A percentile compares a stretch with the other conserved stretches of the same genome.
Evolutionary conservation across 2,888 invertebrate genomes (phyloP).

Genomic region (Stenotaenia linearis): DNA sequence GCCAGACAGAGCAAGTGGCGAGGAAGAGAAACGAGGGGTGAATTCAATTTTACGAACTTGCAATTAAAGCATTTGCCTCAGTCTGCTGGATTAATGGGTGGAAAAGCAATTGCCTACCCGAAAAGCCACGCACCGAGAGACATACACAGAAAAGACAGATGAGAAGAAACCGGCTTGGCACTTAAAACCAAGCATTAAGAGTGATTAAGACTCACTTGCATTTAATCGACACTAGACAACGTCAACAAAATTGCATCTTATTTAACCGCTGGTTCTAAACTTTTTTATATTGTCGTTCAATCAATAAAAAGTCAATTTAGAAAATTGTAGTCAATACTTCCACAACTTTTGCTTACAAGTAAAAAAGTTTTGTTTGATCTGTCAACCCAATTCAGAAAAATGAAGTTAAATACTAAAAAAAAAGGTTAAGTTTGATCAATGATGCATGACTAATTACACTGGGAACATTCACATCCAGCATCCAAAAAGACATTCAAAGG

Average conservation of each 20-base stretch:
- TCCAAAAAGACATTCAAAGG: background rate
- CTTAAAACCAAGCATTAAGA: slow-evolving; percentile 15
- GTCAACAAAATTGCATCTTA: slow-evolving; percentile 11
- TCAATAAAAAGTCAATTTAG: background rate
- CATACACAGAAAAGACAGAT: slow-evolving; percentile 11
- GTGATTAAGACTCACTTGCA: slow-evolving; percentile 19
- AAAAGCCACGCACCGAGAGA: slow-evolving; percentile 1
- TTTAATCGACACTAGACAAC: slow-evolving; percentile 19
- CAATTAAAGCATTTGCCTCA: slow-evolving; percentile 19
- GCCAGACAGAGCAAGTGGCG: background rate
- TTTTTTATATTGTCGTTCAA: background rate
- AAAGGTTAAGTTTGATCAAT: background rate
- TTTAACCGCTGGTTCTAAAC: background rate
- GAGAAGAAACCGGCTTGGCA: slow-evolving; percentile 6
- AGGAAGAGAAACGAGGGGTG: slow-evolving; percentile 15
- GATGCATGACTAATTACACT: background rate
- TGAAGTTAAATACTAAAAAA: background rate
- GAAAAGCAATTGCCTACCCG: slow-evolving; percentile 10
- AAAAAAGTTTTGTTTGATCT: background rate
- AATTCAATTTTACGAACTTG: slow-evolving; percentile 19
- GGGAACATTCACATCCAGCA: background rate
- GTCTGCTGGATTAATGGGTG: slow-evolving; percentile 7
- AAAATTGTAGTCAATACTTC: background rate
- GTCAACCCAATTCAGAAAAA: background rate
- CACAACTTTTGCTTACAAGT: background rate